Conservation (phyloP, 2,888 invertebrate genomes). For the Galerucella calmariensis region DNA sequence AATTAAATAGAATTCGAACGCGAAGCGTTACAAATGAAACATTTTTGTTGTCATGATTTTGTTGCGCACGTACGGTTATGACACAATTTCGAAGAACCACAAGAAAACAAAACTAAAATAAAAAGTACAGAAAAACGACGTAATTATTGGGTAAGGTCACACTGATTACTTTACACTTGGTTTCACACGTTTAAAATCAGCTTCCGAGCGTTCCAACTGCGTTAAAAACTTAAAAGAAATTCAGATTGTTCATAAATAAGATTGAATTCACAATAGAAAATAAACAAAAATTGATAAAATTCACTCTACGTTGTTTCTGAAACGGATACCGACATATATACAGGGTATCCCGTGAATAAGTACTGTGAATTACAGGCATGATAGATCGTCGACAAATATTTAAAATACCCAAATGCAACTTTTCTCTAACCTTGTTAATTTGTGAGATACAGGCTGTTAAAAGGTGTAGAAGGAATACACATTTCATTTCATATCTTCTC, state of each 20-base stretch:
- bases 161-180: constrained; percentile 58
- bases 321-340: too few relatives aligned
- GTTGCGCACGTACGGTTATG: constrained; percentile 53
- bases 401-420: too few relatives aligned
- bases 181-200: constrained; percentile 45
- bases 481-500: too few relatives aligned
- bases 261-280: not conserved
- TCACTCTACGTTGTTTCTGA: not conserved
- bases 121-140: constrained; percentile 44
- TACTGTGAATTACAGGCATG: too few relatives aligned
- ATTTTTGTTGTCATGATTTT: constrained; percentile 46
- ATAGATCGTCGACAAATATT: too few relatives aligned
- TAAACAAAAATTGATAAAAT: not conserved
- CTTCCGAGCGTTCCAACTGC: constrained; percentile 32
- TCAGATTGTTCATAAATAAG: constrained; percentile 2
- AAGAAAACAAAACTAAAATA: constrained; percentile 43
- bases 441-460: too few relatives aligned
- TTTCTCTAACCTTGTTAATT: too few relatives aligned
- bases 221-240: constrained; percentile 14
- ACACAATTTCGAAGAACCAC: constrained; percentile 52
- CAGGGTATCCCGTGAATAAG: too few relatives aligned
- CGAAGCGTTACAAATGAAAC: constrained; percentile 41
- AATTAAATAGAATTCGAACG: constrained; percentile 31
- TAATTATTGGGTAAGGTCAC: constrained; percentile 57
- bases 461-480: too few relatives aligned